Base-by-base conservation (phyloP, 2,888 invertebrate genomes). In the Venusia cambrica region DNA sequence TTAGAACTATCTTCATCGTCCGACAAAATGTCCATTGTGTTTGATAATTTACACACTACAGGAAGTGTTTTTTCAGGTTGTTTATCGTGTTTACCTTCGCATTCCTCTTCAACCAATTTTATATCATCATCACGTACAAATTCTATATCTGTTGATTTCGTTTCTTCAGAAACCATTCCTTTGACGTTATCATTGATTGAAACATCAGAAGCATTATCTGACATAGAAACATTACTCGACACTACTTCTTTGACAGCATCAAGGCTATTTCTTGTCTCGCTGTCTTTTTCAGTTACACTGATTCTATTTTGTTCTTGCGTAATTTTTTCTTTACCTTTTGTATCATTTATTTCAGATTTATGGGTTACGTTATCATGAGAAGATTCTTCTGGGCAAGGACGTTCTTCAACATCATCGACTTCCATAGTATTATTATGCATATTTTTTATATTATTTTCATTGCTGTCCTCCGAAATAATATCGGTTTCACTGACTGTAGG, bases 1-100 rank as follows among this genome's bases (percentile, higher is more conserved):
- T 43, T 48, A 15, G 38, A 26, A 13, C 75, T 74, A 2, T 83
- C 83, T 13, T 87, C 84, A 16, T 80, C 77, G 51, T 87, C 83
- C 15, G 83, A 79, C 13, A 84, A 56, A 45, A 83, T 80, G 48
- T 85, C 68, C 38, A 84, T 57, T 7, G 72, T 80, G 43, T 83
- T 79, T 5, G 76, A 75, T 19, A 81, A 52, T 48, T 73, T 80
- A 44, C 67, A 67, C 28, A 73, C 48, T 24, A 60, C 35, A 27
- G 45, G 47, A 6, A 47, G 30, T 30, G 24, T 9, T 6, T 38
- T 49, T 6, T 35, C 20, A 10, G 12, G 1, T 5, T 19, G 14
- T 22, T 2, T 10, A 21, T 32, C 38, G 1, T 26, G n/a, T 11
- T 20, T 13, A 3, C 19, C 31, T 20, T 26, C 28, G 11, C 22